Evolutionary conservation across 2,797 vertebrate species (phyloP).

Genomic region (Serranus cabrilla): DNA sequence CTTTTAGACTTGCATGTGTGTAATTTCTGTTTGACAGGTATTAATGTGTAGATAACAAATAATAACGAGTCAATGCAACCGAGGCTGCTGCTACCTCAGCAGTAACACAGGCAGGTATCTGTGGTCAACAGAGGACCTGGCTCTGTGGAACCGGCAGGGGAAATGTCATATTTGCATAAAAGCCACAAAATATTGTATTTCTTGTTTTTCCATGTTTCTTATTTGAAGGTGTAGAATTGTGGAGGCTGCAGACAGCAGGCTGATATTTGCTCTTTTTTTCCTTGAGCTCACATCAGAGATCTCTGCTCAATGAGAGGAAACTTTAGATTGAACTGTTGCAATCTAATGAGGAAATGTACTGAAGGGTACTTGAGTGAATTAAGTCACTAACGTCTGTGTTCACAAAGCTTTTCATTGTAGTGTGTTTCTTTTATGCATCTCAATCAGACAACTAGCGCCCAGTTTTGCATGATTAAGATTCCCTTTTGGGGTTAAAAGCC

Average conservation of each 20-base stretch:
- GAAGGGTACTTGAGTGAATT: conserved; percentile 55
- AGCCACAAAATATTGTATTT: conserved; percentile 79
- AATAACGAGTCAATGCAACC: conserved; percentile 59
- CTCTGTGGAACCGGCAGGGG: conserved; percentile 59
- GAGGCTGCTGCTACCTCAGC: conserved; percentile 74
- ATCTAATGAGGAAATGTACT: conserved; percentile 63
- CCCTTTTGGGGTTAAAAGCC: neutral
- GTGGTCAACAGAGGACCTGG: conserved; percentile 76
- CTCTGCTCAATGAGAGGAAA: conserved; percentile 39
- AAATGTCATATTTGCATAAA: conserved; percentile 86
- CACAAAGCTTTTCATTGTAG: conserved; percentile 32
- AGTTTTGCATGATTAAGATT: neutral
- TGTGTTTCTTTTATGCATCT: neutral
- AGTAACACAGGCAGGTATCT: conserved; percentile 70
- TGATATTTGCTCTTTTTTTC: conserved; percentile 66
- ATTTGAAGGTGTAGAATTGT: conserved; percentile 62
- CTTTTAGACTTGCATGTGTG: conserved; percentile 58
- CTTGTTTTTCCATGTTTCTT: conserved; percentile 64
- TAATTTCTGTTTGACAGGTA: conserved; percentile 69
- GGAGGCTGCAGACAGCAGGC: conserved; percentile 42
- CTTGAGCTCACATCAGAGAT: conserved; percentile 61
- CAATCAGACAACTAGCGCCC: conserved; percentile 5
- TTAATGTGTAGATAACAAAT: conserved; percentile 75
- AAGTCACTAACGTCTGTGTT: conserved; percentile 45
- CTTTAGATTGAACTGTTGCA: conserved; percentile 55